Evolutionary conservation across 1,140 invertebrate species (phyloP), one percentile per base, ranked within the genome.

Genomic region (Heliconius himera): DNA sequence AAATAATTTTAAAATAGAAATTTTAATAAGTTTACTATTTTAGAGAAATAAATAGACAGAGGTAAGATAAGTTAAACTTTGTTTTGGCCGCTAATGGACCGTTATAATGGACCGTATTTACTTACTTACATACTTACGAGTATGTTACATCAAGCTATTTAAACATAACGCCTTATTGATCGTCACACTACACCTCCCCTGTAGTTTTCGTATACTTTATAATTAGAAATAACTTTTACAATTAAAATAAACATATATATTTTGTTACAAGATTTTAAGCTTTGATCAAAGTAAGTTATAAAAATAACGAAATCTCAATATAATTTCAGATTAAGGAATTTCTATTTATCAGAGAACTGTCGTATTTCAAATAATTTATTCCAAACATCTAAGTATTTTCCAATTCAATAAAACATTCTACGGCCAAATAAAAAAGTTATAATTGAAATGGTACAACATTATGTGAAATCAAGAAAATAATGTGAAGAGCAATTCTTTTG

Each of bases 391-490:
- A 26, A 66, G 60, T 66, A 26, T 18, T 60, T 66, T 66, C 22
- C 60, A 66, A 66, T 66, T 66, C 26, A 66, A 66, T 66, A 66
- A 66, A 29, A 66, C 60, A 66, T 29, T 66, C 60, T 11, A 66
- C 60, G 60, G 26, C 60, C 22, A 66, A 66, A 66, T 66, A 66
- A 66, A 66, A 51, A 56, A 66, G 22, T 66, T 66, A 22, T 66
- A 66, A 66, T 66, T 66, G 60, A 66, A 66, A 66, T 29, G 60
- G 11, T 66, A 29, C 11, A 66, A 66, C 60, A 66, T 29, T 26
- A 26, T 66, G 60, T 66, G 26, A 29, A 66, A 29, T 66, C 60
- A 66, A 66, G 60, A 66, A 66, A 66, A 66, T 66, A 66, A 29
- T 66, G 22, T 66, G 18, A 60, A 26, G n/a, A 60, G 54, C 20